A percentile compares a stretch with the other conserved stretches of the same genome.
Conservation (phyloP, 64 coral and sea anemone species). For the Exaiptasia diaphana region DNA sequence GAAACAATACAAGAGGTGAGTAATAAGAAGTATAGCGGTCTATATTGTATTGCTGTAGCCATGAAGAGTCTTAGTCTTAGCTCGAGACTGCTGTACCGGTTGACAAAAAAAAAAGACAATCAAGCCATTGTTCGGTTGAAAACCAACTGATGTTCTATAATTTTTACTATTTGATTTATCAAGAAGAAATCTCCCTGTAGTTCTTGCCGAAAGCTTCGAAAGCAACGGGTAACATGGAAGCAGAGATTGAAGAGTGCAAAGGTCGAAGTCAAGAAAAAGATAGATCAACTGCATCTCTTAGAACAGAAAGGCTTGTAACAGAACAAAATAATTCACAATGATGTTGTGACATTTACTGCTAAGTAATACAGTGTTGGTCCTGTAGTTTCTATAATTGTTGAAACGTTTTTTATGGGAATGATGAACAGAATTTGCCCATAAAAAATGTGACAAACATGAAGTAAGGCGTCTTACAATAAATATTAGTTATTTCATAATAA, state of each 20-base stretch:
- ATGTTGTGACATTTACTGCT: too few species aligned
- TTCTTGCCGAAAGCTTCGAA: neutral
- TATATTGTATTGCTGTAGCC: neutral
- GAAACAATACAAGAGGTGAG: conserved; percentile 4
- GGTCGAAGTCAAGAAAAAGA: neutral
- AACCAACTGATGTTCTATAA: neutral
- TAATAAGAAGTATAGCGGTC: too few species aligned
- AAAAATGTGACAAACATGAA: too few species aligned
- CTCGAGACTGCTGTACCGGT: neutral
- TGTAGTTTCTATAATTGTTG: too few species aligned
- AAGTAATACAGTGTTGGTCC: too few species aligned
- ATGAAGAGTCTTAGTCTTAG: neutral
- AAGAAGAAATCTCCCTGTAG: neutral
- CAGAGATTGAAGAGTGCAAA: neutral
- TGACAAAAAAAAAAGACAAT: neutral
- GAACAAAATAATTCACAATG: too few species aligned
- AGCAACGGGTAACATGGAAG: neutral
- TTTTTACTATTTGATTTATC: neutral
- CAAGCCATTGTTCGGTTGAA: neutral
- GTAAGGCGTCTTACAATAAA: too few species aligned
- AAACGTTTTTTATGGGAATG: too few species aligned
- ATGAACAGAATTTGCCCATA: too few species aligned
- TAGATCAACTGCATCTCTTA: too few species aligned
- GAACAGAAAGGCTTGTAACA: too few species aligned
- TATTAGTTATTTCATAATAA: too few species aligned